phyloP scores from a whole-genome alignment of 1,140 invertebrate genomes.

The Drosophila suzukii region DNA sequence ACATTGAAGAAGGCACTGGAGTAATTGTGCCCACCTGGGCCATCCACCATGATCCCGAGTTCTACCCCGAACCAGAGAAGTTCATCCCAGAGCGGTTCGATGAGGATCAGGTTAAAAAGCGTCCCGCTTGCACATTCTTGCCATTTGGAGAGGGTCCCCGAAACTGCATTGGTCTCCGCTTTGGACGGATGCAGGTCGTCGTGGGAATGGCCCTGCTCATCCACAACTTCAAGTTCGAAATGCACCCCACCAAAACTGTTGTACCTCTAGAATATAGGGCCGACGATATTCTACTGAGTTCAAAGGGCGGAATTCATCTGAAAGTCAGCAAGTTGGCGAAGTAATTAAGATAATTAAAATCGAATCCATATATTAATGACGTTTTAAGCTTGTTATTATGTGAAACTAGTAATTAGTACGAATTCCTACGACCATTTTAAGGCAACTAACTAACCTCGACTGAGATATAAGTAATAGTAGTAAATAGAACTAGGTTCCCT shows the following conservation, averaged over 20 bases:
- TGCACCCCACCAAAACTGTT: constrained; percentile 40
- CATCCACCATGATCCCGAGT: constrained; percentile 87
- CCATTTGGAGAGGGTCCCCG: constrained; percentile 69
- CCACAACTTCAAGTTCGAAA: constrained; percentile 62
- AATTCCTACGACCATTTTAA: too few species aligned
- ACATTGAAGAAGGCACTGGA: constrained; percentile 86
- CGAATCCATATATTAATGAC: too few species aligned
- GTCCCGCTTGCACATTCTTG: constrained; percentile 58
- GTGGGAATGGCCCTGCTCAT: constrained; percentile 85
- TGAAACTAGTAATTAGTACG: too few species aligned
- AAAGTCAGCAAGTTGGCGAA: constrained; percentile 46
- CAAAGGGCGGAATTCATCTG: constrained; percentile 45
- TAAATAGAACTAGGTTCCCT: too few species aligned
- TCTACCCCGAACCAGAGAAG: constrained; percentile 78
- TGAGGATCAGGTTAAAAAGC: constrained; percentile 72
- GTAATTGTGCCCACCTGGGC: constrained; percentile 87
- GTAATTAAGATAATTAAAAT: neutral
- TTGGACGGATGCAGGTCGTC: constrained; percentile 87
- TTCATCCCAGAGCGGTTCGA: constrained; percentile 87
- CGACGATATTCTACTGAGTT: constrained; percentile 38
- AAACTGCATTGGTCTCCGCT: constrained; percentile 86
- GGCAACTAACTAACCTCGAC: too few species aligned
- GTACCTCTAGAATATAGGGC: constrained; percentile 40
- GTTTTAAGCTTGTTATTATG: too few species aligned
- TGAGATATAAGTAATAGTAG: too few species aligned